Evolutionary conservation across 1,140 invertebrate species (phyloP), one percentile per base, ranked within the genome.

Genomic region (Eupristina koningsbergeri): DNA sequence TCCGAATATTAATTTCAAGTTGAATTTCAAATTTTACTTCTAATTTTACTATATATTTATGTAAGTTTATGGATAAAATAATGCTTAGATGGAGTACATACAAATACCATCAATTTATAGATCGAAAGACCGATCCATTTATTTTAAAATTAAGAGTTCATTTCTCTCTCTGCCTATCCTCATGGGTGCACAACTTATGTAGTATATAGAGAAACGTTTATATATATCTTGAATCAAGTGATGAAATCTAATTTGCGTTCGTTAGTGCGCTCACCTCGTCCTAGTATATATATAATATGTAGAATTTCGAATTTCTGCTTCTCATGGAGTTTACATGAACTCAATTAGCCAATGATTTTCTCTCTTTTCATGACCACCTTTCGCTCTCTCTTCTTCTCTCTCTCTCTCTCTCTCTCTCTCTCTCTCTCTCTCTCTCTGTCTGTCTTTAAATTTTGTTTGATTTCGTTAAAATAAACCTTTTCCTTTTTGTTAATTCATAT

Each of bases 181-280:
- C 67, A 0, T 36, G 39, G 61, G 73, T 53, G 53, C 39, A 76
- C 47, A 82, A 64, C 81, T 53, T 75, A 8, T 0, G n/a, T 36
- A 69, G 41, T 19, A 8, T 5, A 34, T 1, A 26, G 73, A 76
- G 50, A 36, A 15, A 36, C 41, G 80, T n/a, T n/a, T 69, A 8
- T 34, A 53, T 45, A 53, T 36, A 63, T 64, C 39, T 26, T 19
- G 34, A 9, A 26, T 36, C 81, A 77, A 80, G 83, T 75, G 77
- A 75, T 77, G 53, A 77, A 80, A 84, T 84, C 83, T 80, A 69
- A 84, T 84, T 84, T 84, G 69, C 83, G 29, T 84, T 84, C 83
- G 77, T 84, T 84, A 84, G 77, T 45, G 26, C 75, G 29, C 47
- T 34, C 61, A 80, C 29, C 69, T 71, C 45, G 5, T 31, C 29